phyloP scores from a whole-genome alignment of 1,140 invertebrate species.

The Aphidius gifuensis region DNA sequence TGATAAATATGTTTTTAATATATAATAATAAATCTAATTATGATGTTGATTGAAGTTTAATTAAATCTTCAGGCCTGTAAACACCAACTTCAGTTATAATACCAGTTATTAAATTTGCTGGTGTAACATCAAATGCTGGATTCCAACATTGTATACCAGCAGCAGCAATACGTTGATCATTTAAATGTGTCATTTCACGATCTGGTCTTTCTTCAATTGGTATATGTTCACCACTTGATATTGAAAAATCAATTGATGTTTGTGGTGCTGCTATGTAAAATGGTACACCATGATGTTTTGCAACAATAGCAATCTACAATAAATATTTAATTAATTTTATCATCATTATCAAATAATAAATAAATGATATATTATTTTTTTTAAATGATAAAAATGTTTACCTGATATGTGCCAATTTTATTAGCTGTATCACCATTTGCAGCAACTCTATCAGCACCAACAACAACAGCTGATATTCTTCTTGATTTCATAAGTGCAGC shows the following conservation, averaged over 20 bases:
- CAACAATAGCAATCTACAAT: constrained; percentile 80
- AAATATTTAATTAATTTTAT: background rate
- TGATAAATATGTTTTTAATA: too few species aligned
- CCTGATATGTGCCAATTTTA: constrained; percentile 98
- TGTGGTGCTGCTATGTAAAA: constrained; percentile 95
- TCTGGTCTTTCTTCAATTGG: constrained; percentile 90
- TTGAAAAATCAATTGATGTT: constrained; percentile 85
- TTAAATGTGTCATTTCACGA: constrained; percentile 86
- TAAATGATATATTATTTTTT: background rate
- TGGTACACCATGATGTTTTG: constrained; percentile 86
- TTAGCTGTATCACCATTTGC: constrained; percentile 98
- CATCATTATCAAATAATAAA: background rate
- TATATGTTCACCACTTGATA: constrained; percentile 80
- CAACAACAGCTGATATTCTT: constrained; percentile 75
- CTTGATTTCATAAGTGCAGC: constrained; percentile 83
- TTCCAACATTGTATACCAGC: constrained; percentile 94
- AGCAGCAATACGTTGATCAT: constrained; percentile 79
- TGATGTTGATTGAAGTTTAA: constrained; percentile 19
- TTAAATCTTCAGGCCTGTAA: constrained; percentile 60
- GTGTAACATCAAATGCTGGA: constrained; percentile 98
- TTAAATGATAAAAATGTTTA: constrained; percentile 32
- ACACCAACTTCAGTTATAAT: constrained; percentile 95
- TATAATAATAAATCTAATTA: background rate
- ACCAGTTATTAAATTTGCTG: constrained; percentile 85
- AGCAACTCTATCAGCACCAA: constrained; percentile 87